Conservation (phyloP, 1,140 invertebrate genomes). For the Armadillidium nasatum region DNA sequence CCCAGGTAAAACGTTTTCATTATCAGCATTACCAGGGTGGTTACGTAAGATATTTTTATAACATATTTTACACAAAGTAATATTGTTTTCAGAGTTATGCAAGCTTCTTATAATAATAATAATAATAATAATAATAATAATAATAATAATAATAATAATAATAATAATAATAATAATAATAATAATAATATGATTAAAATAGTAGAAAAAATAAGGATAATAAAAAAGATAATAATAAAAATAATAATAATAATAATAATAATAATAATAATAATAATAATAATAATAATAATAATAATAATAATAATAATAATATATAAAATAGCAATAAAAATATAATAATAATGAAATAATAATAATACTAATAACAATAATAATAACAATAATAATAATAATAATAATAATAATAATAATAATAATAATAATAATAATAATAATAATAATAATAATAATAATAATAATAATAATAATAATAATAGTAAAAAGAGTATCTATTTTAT, state of each 20-base stretch:
- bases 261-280: conserved; percentile 21
- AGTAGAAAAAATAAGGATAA: background rate
- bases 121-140: too few relatives aligned
- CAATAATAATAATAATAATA: conserved; percentile 1
- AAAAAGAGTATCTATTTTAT: too few relatives aligned
- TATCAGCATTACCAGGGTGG: background rate
- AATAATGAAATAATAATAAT: too few relatives aligned
- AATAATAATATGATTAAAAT: too few relatives aligned
- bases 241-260: conserved; percentile 11
- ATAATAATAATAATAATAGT: conserved; percentile 15
- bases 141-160: too few relatives aligned
- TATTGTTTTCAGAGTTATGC: too few relatives aligned
- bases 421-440: background rate
- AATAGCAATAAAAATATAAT: too few relatives aligned
- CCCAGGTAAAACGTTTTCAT: background rate
- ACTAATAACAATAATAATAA: background rate
- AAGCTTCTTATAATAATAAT: too few relatives aligned
- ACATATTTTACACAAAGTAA: too few relatives aligned
- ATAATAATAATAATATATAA: background rate
- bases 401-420: background rate
- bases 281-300: conserved; percentile 21
- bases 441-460: conserved; percentile 18
- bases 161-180: too few relatives aligned
- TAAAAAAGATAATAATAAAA: background rate
- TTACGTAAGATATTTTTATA: too few relatives aligned